Evolutionary conservation across 2,113 vertebrate genomes (phyloP).

Genomic region (Telmatochromis brachygnathus): DNA sequence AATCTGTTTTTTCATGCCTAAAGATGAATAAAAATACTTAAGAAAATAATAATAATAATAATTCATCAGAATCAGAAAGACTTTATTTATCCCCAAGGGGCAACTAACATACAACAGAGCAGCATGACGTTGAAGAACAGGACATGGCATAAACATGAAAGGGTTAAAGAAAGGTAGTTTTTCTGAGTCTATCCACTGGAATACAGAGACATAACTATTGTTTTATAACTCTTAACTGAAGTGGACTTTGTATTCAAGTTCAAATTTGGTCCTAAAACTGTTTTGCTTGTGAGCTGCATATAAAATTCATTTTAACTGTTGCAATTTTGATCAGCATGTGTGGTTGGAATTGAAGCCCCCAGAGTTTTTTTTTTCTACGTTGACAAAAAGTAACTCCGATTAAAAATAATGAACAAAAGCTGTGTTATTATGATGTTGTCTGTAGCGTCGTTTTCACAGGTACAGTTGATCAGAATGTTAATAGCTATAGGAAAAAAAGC

Average conservation of each 20-base stretch:
- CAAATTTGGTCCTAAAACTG: not conserved
- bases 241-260: not conserved
- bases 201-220: not conserved
- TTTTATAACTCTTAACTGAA: not conserved
- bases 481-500: not conserved
- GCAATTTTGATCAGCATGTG: not conserved
- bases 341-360: not conserved
- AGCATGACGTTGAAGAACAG: not conserved
- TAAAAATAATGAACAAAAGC: not conserved
- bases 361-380: not conserved
- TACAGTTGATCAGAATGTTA: not conserved
- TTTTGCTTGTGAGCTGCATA: not conserved
- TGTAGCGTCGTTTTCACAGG: not conserved
- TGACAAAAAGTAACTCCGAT: not conserved
- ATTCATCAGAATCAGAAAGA: not conserved
- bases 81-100: not conserved
- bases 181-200: not conserved
- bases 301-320: not conserved
- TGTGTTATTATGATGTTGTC: not conserved
- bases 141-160: not conserved
- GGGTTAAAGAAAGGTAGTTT: not conserved
- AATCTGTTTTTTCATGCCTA: not conserved
- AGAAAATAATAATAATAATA: not conserved
- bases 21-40: not conserved
- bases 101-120: not conserved